A percentile compares a stretch with the other conserved stretches of the same genome.
Evolutionary conservation across 2,888 invertebrate genomes (phyloP).

Genomic region (Alcis repandata): DNA sequence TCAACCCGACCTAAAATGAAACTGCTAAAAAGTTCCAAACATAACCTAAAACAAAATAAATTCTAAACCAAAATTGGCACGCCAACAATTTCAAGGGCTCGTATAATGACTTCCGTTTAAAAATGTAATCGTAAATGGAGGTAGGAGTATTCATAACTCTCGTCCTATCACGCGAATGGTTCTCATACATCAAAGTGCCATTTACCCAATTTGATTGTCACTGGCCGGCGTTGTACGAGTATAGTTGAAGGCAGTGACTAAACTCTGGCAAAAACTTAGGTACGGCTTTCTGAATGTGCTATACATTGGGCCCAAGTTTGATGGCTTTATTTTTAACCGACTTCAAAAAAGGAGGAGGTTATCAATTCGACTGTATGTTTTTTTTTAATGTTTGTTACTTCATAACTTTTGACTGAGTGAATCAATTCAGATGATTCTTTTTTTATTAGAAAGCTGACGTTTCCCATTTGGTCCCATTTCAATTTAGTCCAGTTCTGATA

Average conservation of each 20-base stretch:
- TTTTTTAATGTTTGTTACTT: no score
- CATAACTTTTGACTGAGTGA: no score
- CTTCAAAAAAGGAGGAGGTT: no score
- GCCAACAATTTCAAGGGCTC: slow-evolving; percentile 2
- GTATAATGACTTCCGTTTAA: slow-evolving; percentile 15
- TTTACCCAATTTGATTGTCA: slow-evolving; percentile 41
- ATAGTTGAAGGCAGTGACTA: background rate
- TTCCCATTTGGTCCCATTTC: no score
- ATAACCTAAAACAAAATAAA: background rate
- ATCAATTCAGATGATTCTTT: no score
- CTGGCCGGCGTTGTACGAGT: slow-evolving; percentile 14
- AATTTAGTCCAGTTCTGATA: no score
- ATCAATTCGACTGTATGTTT: no score
- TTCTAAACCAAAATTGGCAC: background rate
- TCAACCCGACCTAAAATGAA: no score
- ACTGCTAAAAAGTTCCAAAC: background rate
- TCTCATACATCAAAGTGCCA: slow-evolving; percentile 36
- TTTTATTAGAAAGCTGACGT: no score
- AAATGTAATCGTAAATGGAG: slow-evolving; percentile 30
- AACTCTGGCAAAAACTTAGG: background rate
- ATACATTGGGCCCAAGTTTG: no score
- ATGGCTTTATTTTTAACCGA: no score
- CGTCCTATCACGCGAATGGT: slow-evolving; percentile 30
- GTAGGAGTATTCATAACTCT: slow-evolving; percentile 28
- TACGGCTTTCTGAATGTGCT: no score